Conservation (phyloP, 2,888 invertebrate genomes). For the Podabrus alpinus region DNA sequence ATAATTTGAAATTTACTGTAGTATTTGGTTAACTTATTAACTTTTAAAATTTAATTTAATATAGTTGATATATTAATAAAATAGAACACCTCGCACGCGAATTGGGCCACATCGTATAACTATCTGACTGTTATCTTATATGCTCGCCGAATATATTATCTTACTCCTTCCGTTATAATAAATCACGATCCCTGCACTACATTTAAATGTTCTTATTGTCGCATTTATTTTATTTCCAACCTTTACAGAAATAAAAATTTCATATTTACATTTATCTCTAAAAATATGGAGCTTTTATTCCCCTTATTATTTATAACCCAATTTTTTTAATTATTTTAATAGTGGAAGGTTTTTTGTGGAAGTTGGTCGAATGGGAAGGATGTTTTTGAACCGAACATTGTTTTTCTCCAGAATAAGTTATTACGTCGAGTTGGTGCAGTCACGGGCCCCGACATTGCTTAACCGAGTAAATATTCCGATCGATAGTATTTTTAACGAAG, state of each 20-base stretch:
- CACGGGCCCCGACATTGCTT: not conserved
- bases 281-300: not conserved
- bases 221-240: not conserved
- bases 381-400: slow-evolving; percentile 3
- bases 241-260: not conserved
- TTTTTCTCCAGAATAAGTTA: not conserved
- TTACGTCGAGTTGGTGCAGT: slow-evolving; percentile 1
- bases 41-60: no score
- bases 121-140: no score
- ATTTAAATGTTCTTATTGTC: not conserved
- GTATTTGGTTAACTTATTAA: no score
- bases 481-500: not conserved
- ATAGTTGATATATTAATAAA: no score
- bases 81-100: no score
- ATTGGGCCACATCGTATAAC: no score
- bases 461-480: slow-evolving; percentile 2
- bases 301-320: not conserved
- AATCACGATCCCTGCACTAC: not conserved
- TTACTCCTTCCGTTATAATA: not conserved
- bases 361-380: not conserved
- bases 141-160: no score
- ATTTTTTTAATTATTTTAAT: not conserved
- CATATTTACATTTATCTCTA: not conserved
- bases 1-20: no score
- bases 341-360: not conserved